Evolutionary conservation across 2,888 invertebrate genomes (phyloP).

Genomic region (Cinara cedri): DNA sequence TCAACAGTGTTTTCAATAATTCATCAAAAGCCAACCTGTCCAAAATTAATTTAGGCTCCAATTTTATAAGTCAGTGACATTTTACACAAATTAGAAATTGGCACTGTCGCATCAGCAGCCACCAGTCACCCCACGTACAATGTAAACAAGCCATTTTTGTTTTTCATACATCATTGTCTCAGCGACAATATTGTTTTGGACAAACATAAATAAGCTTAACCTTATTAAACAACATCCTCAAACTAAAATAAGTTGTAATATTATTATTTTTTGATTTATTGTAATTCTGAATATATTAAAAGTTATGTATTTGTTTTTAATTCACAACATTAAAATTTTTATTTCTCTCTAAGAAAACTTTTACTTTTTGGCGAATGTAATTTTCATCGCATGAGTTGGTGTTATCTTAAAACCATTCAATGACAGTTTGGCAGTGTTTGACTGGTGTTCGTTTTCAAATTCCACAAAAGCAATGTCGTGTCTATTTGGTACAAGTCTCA

Average conservation of each 20-base stretch:
- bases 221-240: constrained; percentile 25
- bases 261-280: background rate
- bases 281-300: background rate
- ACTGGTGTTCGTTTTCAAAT: constrained; percentile 93
- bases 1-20: constrained; percentile 71
- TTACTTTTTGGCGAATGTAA: constrained; percentile 98
- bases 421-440: constrained; percentile 94
- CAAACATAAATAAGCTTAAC: constrained; percentile 60
- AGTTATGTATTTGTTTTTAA: constrained; percentile 34
- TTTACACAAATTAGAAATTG: constrained; percentile 65
- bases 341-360: background rate
- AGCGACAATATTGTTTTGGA: constrained; percentile 65
- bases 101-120: constrained; percentile 66
- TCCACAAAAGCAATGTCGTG: constrained; percentile 99
- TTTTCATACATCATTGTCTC: constrained; percentile 64
- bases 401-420: constrained; percentile 99
- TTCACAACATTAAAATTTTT: constrained; percentile 20
- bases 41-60: constrained; percentile 58
- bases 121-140: constrained; percentile 63
- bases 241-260: background rate
- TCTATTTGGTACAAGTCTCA: constrained; percentile 95
- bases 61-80: constrained; percentile 62
- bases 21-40: constrained; percentile 69
- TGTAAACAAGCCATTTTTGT: constrained; percentile 65
- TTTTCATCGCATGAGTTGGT: constrained; percentile 98